Conservation (phyloP, 2,888 invertebrate species). For the Noctua pronuba region DNA sequence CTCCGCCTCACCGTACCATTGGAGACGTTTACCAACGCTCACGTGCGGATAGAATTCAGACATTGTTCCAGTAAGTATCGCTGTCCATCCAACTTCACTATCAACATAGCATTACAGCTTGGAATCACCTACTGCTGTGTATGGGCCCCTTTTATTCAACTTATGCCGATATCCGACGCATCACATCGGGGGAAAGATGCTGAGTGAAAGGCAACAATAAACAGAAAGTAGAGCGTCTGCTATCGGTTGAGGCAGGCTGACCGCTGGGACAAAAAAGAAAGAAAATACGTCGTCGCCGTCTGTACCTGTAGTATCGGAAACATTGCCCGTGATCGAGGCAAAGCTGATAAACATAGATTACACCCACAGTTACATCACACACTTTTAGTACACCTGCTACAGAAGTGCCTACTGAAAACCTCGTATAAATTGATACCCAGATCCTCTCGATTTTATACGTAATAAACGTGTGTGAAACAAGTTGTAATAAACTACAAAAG, state of each 20-base stretch:
- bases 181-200: background rate
- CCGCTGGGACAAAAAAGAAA: background rate
- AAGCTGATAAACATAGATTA: background rate
- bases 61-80: conserved; percentile 96
- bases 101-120: background rate
- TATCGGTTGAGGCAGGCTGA: background rate
- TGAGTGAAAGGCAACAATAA: background rate
- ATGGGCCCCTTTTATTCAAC: background rate
- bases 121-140: background rate
- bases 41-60: conserved; percentile 96
- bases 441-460: background rate
- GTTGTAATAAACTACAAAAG: background rate
- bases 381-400: too few relatives aligned
- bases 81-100: background rate
- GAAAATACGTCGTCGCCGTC: background rate
- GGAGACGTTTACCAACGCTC: conserved; percentile 97
- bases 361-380: too few relatives aligned
- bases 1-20: conserved; percentile 96
- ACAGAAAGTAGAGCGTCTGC: background rate
- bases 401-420: background rate
- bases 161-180: background rate
- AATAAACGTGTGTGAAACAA: background rate
- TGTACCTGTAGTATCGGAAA: background rate
- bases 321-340: background rate
- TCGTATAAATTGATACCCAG: background rate